These are phyloP conservation scores for Gymnocypris eckloni DNA, from an alignment of 2,797 vertebrate species.

Conservation along the genomic window DNA sequence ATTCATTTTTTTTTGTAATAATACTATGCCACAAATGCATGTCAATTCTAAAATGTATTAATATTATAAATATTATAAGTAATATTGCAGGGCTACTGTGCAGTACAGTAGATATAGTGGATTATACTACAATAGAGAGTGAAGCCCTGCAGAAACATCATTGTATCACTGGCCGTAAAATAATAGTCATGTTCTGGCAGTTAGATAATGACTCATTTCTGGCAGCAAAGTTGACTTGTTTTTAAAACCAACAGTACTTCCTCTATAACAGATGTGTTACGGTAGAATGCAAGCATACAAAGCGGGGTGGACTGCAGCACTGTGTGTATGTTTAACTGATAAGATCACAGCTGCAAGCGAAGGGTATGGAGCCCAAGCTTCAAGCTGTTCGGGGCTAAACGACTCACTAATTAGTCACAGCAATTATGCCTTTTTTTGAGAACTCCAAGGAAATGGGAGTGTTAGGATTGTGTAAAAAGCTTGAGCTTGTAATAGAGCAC, in stretches of 20 bases:
- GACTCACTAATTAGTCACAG: conserved; percentile 48
- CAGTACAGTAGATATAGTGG: background rate
- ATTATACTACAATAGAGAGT: background rate
- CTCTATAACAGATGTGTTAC: conserved; percentile 6
- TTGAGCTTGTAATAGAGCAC: conserved; percentile 39
- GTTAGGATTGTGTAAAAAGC: conserved; percentile 13
- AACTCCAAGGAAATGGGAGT: conserved; percentile 45
- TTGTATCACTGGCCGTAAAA: background rate
- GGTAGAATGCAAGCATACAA: background rate
- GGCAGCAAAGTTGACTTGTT: background rate
- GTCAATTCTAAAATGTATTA: background rate
- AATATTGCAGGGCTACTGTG: background rate
- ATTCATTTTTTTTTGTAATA: background rate
- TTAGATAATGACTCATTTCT: conserved; percentile 21
- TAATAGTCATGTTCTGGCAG: background rate
- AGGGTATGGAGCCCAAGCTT: conserved; percentile 27
- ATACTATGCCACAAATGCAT: background rate
- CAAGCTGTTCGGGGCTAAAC: conserved; percentile 49
- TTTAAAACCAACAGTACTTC: conserved; percentile 8
- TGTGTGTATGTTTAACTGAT: conserved; percentile 17
- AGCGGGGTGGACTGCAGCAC: background rate
- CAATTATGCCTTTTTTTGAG: conserved; percentile 55
- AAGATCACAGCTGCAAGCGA: conserved; percentile 40
- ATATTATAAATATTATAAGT: background rate
- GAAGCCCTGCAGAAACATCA: background rate